phyloP scores from a whole-genome alignment of 53 echinoderm and acorn worm species.

The Holothuria scabra region DNA sequence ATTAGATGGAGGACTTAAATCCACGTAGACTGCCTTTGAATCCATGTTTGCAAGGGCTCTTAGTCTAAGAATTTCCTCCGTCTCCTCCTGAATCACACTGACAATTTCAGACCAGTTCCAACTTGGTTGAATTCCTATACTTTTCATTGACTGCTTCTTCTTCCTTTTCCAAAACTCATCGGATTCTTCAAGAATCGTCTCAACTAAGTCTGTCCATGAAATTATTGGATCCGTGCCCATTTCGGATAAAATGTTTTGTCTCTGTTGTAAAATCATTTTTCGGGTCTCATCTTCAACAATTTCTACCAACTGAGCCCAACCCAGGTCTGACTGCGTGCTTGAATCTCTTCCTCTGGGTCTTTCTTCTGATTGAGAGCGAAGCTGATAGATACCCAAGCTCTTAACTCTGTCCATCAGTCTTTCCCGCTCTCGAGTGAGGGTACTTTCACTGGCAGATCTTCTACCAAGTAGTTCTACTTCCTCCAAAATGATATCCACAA shows the following conservation, averaged over 20 bases:
- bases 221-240: constrained; percentile 57
- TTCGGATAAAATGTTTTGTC: not conserved
- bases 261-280: constrained; percentile 28
- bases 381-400: constrained; percentile 10
- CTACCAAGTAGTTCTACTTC: not conserved
- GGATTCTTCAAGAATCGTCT: constrained; percentile 60
- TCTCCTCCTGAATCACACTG: constrained; percentile 53
- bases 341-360: not conserved
- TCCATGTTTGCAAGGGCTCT: constrained; percentile 11
- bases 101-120: constrained; percentile 60
- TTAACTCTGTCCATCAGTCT: constrained; percentile 12
- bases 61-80: constrained; percentile 53
- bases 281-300: constrained; percentile 55
- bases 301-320: constrained; percentile 57
- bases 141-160: not conserved
- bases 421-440: not conserved
- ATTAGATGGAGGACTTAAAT: constrained; percentile 34
- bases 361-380: constrained; percentile 31
- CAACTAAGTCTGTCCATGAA: constrained; percentile 54
- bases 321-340: constrained; percentile 58
- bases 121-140: constrained; percentile 54
- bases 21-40: constrained; percentile 42
- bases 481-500: constrained; percentile 25
- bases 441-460: not conserved
- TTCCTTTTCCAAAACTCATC: constrained; percentile 46